phyloP scores from a whole-genome alignment of 2,113 vertebrate species.

The Arenaria interpres region DNA sequence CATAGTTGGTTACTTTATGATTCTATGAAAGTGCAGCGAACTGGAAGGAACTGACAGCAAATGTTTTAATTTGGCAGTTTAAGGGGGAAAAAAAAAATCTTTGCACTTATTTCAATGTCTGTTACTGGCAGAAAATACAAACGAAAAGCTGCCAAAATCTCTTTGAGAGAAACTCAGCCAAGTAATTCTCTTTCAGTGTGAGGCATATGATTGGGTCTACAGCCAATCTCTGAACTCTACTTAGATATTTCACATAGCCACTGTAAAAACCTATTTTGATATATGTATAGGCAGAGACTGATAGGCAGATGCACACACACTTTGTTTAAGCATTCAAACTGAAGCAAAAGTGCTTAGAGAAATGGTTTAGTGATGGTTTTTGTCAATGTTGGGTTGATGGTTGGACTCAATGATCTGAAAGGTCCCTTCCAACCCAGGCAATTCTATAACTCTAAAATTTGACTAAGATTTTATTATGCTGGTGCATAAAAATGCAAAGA shows the following conservation, averaged over 20 bases:
- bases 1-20: neutral
- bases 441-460: neutral
- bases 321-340: neutral
- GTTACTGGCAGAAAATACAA: neutral
- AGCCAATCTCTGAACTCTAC: neutral
- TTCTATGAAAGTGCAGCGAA: neutral
- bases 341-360: neutral
- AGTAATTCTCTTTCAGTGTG: neutral
- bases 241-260: neutral
- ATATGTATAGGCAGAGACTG: neutral
- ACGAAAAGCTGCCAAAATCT: neutral
- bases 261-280: neutral
- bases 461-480: neutral
- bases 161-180: neutral
- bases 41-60: conserved; percentile 18
- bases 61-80: conserved; percentile 34
- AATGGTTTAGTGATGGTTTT: too few relatives aligned
- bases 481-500: neutral
- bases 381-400: too few relatives aligned
- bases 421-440: too few relatives aligned
- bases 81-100: neutral
- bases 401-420: too few relatives aligned
- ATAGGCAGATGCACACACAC: neutral
- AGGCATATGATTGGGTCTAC: neutral
- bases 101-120: neutral